phyloP scores from a whole-genome alignment of 1,140 invertebrate genomes.

The Eumeta japonica region DNA sequence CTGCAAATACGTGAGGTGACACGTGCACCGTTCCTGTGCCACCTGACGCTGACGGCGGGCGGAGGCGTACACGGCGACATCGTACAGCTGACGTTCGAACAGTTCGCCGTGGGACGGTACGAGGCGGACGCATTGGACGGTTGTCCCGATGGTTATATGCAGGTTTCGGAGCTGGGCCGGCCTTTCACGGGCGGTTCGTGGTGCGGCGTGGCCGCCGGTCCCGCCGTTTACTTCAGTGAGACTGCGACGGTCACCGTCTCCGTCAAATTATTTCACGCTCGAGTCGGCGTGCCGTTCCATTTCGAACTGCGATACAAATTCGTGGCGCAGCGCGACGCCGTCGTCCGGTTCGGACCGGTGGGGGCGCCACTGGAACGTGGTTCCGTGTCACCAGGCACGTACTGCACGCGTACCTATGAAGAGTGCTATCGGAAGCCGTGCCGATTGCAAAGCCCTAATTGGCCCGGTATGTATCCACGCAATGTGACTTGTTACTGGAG shows the following conservation, averaged over 20 bases:
- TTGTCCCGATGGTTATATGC: slow-evolving; percentile 82
- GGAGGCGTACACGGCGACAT: slow-evolving; percentile 81
- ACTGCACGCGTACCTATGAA: slow-evolving; percentile 84
- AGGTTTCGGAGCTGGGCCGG: slow-evolving; percentile 75
- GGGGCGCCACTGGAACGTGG: slow-evolving; percentile 73
- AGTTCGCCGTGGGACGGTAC: slow-evolving; percentile 76
- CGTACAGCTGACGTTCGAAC: slow-evolving; percentile 80
- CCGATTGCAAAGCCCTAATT: slow-evolving; percentile 82
- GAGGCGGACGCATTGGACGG: slow-evolving; percentile 65
- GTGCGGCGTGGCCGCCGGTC: slow-evolving; percentile 73
- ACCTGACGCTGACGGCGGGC: slow-evolving; percentile 84
- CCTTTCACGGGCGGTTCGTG: slow-evolving; percentile 81
- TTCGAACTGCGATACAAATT: slow-evolving; percentile 78
- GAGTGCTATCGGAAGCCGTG: slow-evolving; percentile 82
- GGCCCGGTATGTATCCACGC: slow-evolving; percentile 84
- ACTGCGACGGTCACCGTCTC: slow-evolving; percentile 79
- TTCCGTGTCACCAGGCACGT: slow-evolving; percentile 79
- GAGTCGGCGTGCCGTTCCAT: slow-evolving; percentile 67
- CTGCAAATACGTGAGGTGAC: slow-evolving; percentile 69
- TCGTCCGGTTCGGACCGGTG: slow-evolving; percentile 63
- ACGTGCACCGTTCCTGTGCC: slow-evolving; percentile 80
- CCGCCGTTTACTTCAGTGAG: slow-evolving; percentile 82
- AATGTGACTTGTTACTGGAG: slow-evolving; percentile 82
- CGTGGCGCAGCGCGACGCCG: slow-evolving; percentile 62
- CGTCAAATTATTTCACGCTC: slow-evolving; percentile 71